Conservation (phyloP, 2,113 vertebrate species). For the Loxodonta africana region DNA sequence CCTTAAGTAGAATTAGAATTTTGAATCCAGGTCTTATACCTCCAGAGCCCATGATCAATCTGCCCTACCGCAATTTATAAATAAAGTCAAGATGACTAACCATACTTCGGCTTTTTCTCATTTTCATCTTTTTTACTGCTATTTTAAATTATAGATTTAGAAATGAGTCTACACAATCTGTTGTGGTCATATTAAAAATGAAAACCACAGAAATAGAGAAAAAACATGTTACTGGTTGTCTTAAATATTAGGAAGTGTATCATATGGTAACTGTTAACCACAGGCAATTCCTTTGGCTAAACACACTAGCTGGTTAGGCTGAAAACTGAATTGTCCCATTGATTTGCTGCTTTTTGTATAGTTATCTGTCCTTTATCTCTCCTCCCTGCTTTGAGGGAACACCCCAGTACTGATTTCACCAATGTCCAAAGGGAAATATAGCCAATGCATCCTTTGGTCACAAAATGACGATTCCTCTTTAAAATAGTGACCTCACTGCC, state of each 20-base stretch:
- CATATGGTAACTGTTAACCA: neutral
- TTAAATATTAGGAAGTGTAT: slow-evolving; percentile 3
- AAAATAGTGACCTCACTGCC: neutral
- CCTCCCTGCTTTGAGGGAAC: neutral
- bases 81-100: neutral
- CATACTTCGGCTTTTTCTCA: neutral
- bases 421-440: neutral
- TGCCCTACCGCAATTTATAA: neutral
- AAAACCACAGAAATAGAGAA: slow-evolving; percentile 20
- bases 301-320: neutral
- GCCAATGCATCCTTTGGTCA: neutral
- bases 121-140: neutral
- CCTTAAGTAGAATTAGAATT: neutral
- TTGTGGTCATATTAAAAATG: neutral
- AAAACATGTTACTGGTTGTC: neutral
- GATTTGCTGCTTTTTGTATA: neutral
- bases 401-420: neutral
- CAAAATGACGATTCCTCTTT: neutral
- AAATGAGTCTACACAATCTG: slow-evolving; percentile 1
- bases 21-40: neutral
- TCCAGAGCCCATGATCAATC: neutral
- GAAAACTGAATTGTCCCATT: neutral
- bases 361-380: neutral
- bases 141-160: slow-evolving; percentile 22
- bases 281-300: neutral